Evolutionary conservation across 2,888 invertebrate genomes (phyloP), one percentile per base, ranked within the genome.

Genomic region (Hirudinaria manillensis): DNA sequence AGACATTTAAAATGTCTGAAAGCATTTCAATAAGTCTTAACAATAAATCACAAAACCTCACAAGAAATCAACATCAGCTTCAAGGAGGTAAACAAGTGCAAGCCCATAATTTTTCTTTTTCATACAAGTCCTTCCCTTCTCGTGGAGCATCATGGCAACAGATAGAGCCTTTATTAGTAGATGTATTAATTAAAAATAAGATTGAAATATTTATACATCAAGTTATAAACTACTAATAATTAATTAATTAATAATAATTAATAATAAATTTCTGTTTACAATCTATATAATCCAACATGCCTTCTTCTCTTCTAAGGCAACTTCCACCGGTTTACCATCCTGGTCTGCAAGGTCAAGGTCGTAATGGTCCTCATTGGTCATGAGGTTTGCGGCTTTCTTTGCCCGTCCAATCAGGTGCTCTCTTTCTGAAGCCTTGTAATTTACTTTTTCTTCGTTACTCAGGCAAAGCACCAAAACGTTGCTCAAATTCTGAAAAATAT

Each of bases 121-220:
- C 79, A 92, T 86, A 0, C 90, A 90, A 0, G 89, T 87, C 24
- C 90, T 88, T 0, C 92, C 93, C 77, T 92, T 91, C 84, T 92
- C 92, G 84, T 93, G 92, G 68, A 92, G 86, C 4, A 92, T 90
- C 87, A 93, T 89, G 0, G 91, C 93, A 74, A 91, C 88, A 77
- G 91, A 87, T 1, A 93, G 84, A 0, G 91, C 88, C 80, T 85
- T 77, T 27, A 65, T 21, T 21, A 24, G 19, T 24, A 67, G 24
- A 36, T 3, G 21, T 16, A 55, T 32, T 29, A 38, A n/a, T 72
- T 72, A 29, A 38, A 70, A 10, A 72, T 27, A 32, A 34, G n/a
- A 34, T 29, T 70, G 1, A 32, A 13, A 21, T 56, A 34, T 16
- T 53, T 16, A 16, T 53, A 16, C 13, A 53, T 53, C 13, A 16